Evolutionary conservation across 2,888 invertebrate species (phyloP), one percentile per base, ranked within the genome.

Genomic region (Clitarchus hookeri): DNA sequence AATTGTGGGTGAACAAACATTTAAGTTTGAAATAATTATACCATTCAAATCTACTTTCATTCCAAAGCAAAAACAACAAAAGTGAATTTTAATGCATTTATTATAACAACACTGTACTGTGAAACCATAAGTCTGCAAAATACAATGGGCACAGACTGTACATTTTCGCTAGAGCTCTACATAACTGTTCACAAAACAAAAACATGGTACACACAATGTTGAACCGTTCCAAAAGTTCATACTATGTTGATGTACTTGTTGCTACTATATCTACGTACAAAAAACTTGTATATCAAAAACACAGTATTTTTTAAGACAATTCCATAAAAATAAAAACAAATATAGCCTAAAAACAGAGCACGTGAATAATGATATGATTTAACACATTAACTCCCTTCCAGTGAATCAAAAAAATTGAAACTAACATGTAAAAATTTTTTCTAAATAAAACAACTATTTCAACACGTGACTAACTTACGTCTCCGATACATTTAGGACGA

Each of bases 401-500:
- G n/a, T 65, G 65, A 65, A 65, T 65, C 23, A 65, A 65, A 65
- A 65, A 65, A 65, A 65, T 65, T 23, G 65, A 23, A n/a, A 65
- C 65, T 65, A 65, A 65, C 16, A 23, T 19, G 16, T 65, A 53
- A 12, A 53, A 16, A 65, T 65, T 11, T n/a, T 19, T 65, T 23
- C 65, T 65, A n/a, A n/a, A 65, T 65, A n/a, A 65, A 65, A 65
- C 65, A 65, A 65, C 3, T 53, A 65, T 11, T n/a, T 48, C 6
- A n/a, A 65, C 23, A 23, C 65, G n/a, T 19, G 65, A 23, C 78
- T 36, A 85, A 77, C 79, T 84, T 86, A 86, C 6, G 86, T 54
- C 53, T 84, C 53, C n/a, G 87, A 87, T 44, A 85, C 78, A 25
- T 86, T 84, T 83, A 88, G 87, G 65, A 92, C 90, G 89, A 91